phyloP scores from a whole-genome alignment of 2,797 vertebrate species.

The Ficedula albicollis region DNA sequence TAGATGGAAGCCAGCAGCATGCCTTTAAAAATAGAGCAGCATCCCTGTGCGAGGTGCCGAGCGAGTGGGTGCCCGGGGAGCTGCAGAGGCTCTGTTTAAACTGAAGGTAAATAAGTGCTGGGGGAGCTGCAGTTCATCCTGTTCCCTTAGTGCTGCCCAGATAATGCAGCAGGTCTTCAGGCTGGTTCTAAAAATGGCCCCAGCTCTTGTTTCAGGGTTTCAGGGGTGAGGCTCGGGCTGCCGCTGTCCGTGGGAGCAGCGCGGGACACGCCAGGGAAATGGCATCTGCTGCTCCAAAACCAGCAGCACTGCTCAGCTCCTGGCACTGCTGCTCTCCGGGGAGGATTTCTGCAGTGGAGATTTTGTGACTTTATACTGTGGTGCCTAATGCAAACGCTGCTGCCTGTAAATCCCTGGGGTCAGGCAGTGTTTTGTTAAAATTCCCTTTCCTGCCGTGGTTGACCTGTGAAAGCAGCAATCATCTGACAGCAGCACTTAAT shows the following conservation, averaged over 20 bases:
- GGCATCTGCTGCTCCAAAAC: not conserved
- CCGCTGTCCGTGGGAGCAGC: not conserved
- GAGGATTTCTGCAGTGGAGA: not conserved
- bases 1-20: slow-evolving; percentile 61
- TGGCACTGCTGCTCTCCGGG: not conserved
- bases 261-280: not conserved
- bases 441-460: not conserved
- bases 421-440: not conserved
- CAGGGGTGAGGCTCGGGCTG: not conserved
- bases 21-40: slow-evolving; percentile 66
- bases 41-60: not conserved
- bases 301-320: not conserved
- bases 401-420: slow-evolving; percentile 15
- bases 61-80: not conserved
- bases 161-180: slow-evolving; percentile 29
- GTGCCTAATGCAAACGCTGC: not conserved
- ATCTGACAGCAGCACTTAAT: not conserved
- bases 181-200: slow-evolving; percentile 53
- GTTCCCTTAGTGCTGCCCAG: slow-evolving; percentile 49
- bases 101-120: slow-evolving; percentile 43
- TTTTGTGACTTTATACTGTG: not conserved
- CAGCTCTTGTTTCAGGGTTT: slow-evolving; percentile 57
- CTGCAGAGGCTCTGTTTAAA: slow-evolving; percentile 9
- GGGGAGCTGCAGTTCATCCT: slow-evolving; percentile 43
- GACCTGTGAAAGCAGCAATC: not conserved